Conservation (phyloP, 1,140 invertebrate genomes). For the Drosophila jambulina region DNA sequence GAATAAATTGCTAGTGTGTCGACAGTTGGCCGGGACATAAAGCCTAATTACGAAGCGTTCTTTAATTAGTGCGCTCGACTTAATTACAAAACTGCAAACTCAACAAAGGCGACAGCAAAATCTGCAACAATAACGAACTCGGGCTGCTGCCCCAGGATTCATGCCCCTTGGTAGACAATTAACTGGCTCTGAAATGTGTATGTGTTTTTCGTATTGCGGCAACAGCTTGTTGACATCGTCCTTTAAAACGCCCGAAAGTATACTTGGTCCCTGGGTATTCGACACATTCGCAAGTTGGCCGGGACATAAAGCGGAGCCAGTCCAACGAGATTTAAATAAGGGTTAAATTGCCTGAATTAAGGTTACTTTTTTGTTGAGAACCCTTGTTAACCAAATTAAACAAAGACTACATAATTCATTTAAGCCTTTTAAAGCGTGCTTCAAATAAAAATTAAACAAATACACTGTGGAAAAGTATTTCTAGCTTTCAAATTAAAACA, state of each 20-base stretch:
- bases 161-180: constrained; percentile 46
- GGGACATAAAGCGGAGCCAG: background rate
- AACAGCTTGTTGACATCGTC: constrained; percentile 59
- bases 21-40: constrained; percentile 44
- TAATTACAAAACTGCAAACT: constrained; percentile 70
- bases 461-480: background rate
- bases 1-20: constrained; percentile 1
- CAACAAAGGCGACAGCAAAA: constrained; percentile 47
- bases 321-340: constrained; percentile 14
- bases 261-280: constrained; percentile 44
- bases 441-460: background rate
- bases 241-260: constrained; percentile 41
- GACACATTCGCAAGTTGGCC: constrained; percentile 23
- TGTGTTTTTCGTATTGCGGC: constrained; percentile 20
- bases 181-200: constrained; percentile 23
- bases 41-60: constrained; percentile 67
- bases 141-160: constrained; percentile 18
- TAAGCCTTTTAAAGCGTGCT: background rate
- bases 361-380: constrained; percentile 4
- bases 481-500: background rate
- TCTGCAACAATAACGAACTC: constrained; percentile 32
- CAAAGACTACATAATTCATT: background rate
- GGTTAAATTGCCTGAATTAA: constrained; percentile 29
- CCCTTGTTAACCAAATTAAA: constrained; percentile 7
- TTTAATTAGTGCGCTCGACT: constrained; percentile 69